Evolutionary conservation across 2,797 vertebrate genomes (phyloP).

Genomic region (Pseudopleuronectes americanus): DNA sequence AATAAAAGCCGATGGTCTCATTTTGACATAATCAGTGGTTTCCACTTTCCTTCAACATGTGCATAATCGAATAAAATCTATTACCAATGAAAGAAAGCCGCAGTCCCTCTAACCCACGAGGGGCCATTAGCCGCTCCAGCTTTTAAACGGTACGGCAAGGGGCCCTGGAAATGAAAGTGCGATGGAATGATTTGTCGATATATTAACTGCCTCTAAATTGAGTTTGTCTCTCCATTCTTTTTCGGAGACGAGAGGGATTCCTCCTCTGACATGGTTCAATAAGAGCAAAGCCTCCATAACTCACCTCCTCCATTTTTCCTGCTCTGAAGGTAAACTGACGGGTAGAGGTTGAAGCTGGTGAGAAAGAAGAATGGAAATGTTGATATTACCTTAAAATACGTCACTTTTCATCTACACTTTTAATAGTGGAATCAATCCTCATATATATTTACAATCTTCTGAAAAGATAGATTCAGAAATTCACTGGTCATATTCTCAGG

Average conservation of each 20-base stretch:
- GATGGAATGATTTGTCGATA: slow-evolving; percentile 55
- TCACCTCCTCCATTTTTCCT: slow-evolving; percentile 9
- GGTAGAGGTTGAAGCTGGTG: slow-evolving; percentile 2
- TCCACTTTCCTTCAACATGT: slow-evolving; percentile 25
- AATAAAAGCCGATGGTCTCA: slow-evolving; percentile 5
- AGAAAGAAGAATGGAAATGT: slow-evolving; percentile 5
- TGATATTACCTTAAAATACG: slow-evolving; percentile 5
- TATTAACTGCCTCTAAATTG: slow-evolving; percentile 51
- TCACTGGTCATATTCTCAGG: slow-evolving; percentile 19
- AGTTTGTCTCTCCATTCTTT: slow-evolving; percentile 58
- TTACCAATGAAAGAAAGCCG: slow-evolving; percentile 31
- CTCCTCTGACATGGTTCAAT: slow-evolving; percentile 47
- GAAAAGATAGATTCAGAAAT: not conserved
- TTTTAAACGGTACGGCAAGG: slow-evolving; percentile 14
- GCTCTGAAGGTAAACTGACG: slow-evolving; percentile 6
- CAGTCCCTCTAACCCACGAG: slow-evolving; percentile 32
- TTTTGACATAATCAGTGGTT: slow-evolving; percentile 23
- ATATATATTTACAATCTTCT: not conserved
- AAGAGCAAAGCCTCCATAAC: slow-evolving; percentile 34
- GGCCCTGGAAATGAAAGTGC: slow-evolving; percentile 30
- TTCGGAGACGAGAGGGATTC: slow-evolving; percentile 42
- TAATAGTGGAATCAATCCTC: slow-evolving; percentile 13
- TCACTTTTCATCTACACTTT: not conserved
- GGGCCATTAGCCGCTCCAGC: slow-evolving; percentile 31
- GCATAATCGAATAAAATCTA: slow-evolving; percentile 40